Evolutionary conservation across 2,888 invertebrate species (phyloP), one percentile per base, ranked within the genome.

Genomic region (Seladonia tumulorum): DNA sequence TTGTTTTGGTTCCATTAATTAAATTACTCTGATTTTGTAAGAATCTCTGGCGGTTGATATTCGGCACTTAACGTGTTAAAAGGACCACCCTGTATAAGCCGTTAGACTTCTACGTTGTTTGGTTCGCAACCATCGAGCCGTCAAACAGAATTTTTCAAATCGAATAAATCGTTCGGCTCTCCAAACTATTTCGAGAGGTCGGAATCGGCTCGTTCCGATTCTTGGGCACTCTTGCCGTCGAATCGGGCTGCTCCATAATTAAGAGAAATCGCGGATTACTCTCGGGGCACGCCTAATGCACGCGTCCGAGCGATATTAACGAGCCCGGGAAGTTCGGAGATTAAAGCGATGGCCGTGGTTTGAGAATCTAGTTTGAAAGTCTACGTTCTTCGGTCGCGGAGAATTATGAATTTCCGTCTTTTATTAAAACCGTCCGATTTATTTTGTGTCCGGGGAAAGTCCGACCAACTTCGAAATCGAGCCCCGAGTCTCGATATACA

Each of bases 391-490:
- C 53, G 63, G 49, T 2, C 71, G 47, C 16, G 22, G 60, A 63
- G 60, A 63, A 82, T 81, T 81, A 82, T 81, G 75, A 82, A 82
- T 82, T 75, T 75, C 39, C 75, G 29, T 22, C 22, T 63, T 72
- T 72, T 71, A 83, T 81, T 47, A 82, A 82, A 71, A 76, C 72
- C 76, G n/a, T 29, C 49, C 53, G 68, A 77, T 83, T 49, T 68
- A 76, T 83, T 71, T 82, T 49, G 35, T 74, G 73, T 70, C 68
- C 53, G 35, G 14, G 16, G 4, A 45, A 42, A 53, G 66, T 7
- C 3, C 35, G 3, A 8, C 8, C 29, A 72, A 72, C 42, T 83
- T 74, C 25, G 66, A 60, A 49, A 60, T 35, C 66, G 42, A 74
- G 47, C 14, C 0, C 3, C 53, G 53, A 53, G 22, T 8, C 71